A percentile compares a stretch with the other conserved stretches of the same genome.
These are phyloP conservation scores for Epinephelus fuscoguttatus DNA, from an alignment of 2,113 vertebrate species.

Conservation along the genomic window DNA sequence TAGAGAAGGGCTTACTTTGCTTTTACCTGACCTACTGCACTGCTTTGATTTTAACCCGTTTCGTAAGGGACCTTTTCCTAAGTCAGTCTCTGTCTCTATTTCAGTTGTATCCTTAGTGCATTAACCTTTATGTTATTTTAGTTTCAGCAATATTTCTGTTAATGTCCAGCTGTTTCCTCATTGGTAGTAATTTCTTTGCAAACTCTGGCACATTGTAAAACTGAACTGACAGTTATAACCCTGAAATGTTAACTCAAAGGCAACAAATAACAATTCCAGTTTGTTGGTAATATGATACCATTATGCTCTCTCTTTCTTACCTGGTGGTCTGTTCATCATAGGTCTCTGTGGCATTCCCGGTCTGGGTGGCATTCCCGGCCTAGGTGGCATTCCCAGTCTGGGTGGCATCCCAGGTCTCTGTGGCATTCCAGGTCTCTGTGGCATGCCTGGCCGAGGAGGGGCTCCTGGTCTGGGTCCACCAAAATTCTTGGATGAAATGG, in stretches of 20 bases:
- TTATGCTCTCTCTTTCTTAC: constrained; percentile 51
- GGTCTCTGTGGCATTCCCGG: constrained; percentile 20
- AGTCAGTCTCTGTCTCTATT: background rate
- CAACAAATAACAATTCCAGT: background rate
- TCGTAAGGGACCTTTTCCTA: background rate
- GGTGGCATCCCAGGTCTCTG: constrained; percentile 56
- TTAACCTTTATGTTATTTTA: background rate
- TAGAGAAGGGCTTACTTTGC: background rate
- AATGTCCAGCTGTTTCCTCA: background rate
- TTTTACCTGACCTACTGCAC: background rate
- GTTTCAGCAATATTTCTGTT: background rate
- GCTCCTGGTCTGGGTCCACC: constrained; percentile 69
- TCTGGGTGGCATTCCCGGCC: constrained; percentile 27
- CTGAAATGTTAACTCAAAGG: background rate
- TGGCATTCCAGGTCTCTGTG: constrained; percentile 78
- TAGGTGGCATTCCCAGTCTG: constrained; percentile 30
- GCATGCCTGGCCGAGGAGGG: constrained; percentile 68
- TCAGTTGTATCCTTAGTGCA: background rate
- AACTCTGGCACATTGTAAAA: background rate
- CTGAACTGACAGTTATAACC: background rate
- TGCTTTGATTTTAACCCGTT: background rate
- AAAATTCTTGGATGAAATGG: constrained; percentile 96
- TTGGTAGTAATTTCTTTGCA: background rate
- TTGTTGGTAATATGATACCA: background rate
- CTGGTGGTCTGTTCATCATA: constrained; percentile 85